Base-by-base conservation (phyloP, 37 sponge, comb jelly and placozoan genomes). In the Diacarnus erythraeanus region DNA sequence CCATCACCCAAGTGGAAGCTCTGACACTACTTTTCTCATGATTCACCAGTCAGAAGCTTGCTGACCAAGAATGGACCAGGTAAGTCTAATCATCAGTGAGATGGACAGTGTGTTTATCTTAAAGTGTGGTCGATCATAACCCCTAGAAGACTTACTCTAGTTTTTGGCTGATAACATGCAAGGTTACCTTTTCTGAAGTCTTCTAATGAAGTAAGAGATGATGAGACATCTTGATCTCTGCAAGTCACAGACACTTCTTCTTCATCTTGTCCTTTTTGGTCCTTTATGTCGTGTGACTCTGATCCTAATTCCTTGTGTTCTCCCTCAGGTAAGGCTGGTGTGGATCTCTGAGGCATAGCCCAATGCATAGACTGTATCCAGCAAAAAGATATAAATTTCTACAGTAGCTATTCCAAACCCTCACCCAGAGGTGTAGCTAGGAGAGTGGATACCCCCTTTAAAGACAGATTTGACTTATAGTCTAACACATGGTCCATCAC, bases 171-270 rank as follows among this genome's bases (percentile, higher is more conserved):
- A 30, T 64, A n/a, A 64, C n/a, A n/a, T n/a, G n/a, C n/a, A n/a
- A n/a, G n/a, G n/a, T n/a, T 75, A 59, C 77, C 77, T 38, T 60
- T 59, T 60, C 77, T 76, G 42, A 76, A 76, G 51, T 76, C 63
- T 31, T 60, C 39, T 18, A 76, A 58, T 76, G 77, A 60, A 8
- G 59, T 37, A 26, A 36, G 57, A 3, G 8, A 18, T 4, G 6
- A 26, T 27, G 33, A 2, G 41, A 2, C 5, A 5, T 38, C 38
- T 67, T 5, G 4, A 20, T 59, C 60, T 4, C 3, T 10, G 4
- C 5, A 20, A 36, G 21, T 29, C 35, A 38, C 15, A 18, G 27
- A 2, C 4, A 20, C 17, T 2, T 23, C 3, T 5, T 74, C 74
- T 1, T 26, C 35, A 29, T 23, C 20, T n/a, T 26, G 25, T 9